phyloP scores from a whole-genome alignment of 2,113 vertebrate species.

The Silurus meridionalis region DNA sequence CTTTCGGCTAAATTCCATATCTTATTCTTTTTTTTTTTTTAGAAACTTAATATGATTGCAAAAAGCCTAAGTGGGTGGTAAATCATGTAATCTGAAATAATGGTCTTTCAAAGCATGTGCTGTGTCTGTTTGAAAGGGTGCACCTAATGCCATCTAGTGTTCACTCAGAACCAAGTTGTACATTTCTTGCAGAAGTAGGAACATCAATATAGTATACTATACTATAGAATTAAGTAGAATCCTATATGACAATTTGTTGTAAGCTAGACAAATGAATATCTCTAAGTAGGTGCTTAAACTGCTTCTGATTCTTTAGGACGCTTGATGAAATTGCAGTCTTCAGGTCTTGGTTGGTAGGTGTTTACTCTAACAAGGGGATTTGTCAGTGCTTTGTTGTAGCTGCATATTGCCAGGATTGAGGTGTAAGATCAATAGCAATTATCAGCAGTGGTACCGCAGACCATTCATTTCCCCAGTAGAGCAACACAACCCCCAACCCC shows the following conservation, averaged over 20 bases:
- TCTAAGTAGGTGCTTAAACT: neutral
- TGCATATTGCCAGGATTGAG: conserved; percentile 43
- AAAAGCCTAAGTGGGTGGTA: conserved; percentile 25
- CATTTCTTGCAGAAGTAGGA: neutral
- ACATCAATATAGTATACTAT: neutral
- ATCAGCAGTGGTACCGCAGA: conserved; percentile 50
- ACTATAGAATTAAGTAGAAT: neutral
- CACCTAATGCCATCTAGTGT: conserved; percentile 58
- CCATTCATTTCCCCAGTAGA: conserved; percentile 53
- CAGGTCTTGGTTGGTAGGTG: conserved; percentile 1
- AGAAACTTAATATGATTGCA: conserved; percentile 13
- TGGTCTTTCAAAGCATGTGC: conserved; percentile 7
- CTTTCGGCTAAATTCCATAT: neutral
- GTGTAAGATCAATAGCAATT: conserved; percentile 59
- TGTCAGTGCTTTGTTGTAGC: conserved; percentile 30
- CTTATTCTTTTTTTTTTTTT: neutral
- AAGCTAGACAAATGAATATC: neutral
- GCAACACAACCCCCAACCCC: conserved; percentile 11
- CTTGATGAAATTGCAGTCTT: conserved; percentile 16
- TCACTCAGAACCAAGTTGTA: neutral
- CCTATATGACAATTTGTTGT: neutral
- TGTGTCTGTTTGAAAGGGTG: conserved; percentile 21
- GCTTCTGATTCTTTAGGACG: neutral
- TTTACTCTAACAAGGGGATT: conserved; percentile 39
- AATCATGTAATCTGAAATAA: conserved; percentile 23